Evolutionary conservation across 2,113 vertebrate species (phyloP), one percentile per base, ranked within the genome.

Genomic region (Indicator maculatus): DNA sequence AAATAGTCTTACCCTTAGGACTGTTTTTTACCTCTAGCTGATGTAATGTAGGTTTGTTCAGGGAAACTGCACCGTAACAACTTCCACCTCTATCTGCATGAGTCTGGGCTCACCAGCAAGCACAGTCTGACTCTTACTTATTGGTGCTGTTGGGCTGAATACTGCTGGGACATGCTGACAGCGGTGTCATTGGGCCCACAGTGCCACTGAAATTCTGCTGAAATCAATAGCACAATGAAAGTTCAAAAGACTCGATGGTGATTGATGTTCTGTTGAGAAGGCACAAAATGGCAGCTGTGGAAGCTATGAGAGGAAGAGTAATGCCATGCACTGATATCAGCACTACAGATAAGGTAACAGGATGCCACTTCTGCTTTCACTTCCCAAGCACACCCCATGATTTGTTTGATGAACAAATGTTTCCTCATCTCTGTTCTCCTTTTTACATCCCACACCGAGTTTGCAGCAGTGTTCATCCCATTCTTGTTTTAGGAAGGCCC

Each of bases 381-480:
- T 89, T 61, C 66, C 44, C 1, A 0, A 18, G 10, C 20, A 31
- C 8, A 65, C 6, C 17, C 30, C 13, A 8, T 3, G 0, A 13
- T 20, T 69, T 38, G 8, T 41, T 72, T 66, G 41, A 30, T 38
- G 71, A 77, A 63, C 23, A 67, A 31, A 52, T 76, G 64, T 80
- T 77, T 56, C 63, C 39, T 45, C 39, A 26, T 52, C 24, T 53
- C 69, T 44, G 6, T 61, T 86, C 56, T 85, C 50, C 70, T 83
- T 93, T 82, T 73, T 60, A 9, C 45, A 7, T 75, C 20, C 33
- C 31, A 16, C 11, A 27, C 23, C 0, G 1, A 56, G 31, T 59
- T 41, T 47, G 33, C 74, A 55, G 30, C 10, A 16, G 60, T 7
- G 44, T 60, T 72, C 14, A 4, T 64, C 53, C 28, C 64, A 31